Evolutionary conservation across 2,888 invertebrate genomes (phyloP).

Genomic region (Masnerella sp.): DNA sequence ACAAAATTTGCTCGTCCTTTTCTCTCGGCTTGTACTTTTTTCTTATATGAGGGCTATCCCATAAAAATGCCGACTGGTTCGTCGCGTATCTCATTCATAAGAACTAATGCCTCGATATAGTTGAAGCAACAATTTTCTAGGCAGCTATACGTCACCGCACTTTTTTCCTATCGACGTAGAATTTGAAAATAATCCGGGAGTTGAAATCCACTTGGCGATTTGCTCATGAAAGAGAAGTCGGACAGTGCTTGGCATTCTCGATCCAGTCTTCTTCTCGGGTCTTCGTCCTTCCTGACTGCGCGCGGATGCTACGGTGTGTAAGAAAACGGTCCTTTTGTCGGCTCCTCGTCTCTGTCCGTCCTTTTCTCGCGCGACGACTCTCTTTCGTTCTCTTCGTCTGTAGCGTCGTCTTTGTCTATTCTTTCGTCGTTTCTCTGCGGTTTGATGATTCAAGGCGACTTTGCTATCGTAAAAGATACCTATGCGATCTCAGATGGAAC

Average conservation of each 20-base stretch:
- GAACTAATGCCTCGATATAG: slow-evolving; percentile 22
- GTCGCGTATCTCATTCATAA: slow-evolving; percentile 16
- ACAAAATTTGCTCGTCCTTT: slow-evolving; percentile 51
- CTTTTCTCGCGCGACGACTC: slow-evolving; percentile 38
- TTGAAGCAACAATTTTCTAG: slow-evolving; percentile 38
- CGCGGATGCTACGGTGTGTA: slow-evolving; percentile 62
- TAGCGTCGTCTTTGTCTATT: slow-evolving; percentile 25
- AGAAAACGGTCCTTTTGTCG: slow-evolving; percentile 70
- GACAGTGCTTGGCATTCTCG: slow-evolving; percentile 58
- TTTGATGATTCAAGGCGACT: slow-evolving; percentile 59
- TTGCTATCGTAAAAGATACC: slow-evolving; percentile 62
- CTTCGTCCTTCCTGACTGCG: slow-evolving; percentile 61
- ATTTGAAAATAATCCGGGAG: slow-evolving; percentile 56
- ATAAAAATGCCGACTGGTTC: slow-evolving; percentile 38
- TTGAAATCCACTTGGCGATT: slow-evolving; percentile 18
- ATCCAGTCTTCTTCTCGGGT: slow-evolving; percentile 59
- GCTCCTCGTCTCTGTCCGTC: slow-evolving; percentile 60
- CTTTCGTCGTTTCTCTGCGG: slow-evolving; percentile 51
- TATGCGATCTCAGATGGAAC: slow-evolving; percentile 57
- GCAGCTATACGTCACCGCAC: slow-evolving; percentile 25
- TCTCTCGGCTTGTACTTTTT: slow-evolving; percentile 14
- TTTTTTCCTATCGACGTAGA: slow-evolving; percentile 30
- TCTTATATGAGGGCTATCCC: slow-evolving; percentile 4
- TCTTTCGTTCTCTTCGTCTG: slow-evolving; percentile 28
- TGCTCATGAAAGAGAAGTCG: slow-evolving; percentile 49